phyloP scores from a whole-genome alignment of 2,888 invertebrate species.

The Allolobophora icterica region DNA sequence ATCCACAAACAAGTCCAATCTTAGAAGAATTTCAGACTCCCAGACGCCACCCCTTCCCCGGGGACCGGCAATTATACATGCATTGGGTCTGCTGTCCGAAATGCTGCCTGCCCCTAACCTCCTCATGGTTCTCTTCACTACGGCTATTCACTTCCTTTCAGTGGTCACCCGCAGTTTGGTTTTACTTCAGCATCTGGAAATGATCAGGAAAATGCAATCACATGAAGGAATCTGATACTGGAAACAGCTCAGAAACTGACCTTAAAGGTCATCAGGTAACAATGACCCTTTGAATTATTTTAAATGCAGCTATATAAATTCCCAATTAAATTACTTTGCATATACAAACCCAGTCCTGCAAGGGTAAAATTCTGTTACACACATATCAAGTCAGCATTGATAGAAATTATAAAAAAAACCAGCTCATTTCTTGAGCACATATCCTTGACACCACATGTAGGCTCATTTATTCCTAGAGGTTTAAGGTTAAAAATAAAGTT shows the following conservation, averaged over 20 bases:
- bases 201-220: background rate
- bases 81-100: background rate
- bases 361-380: no score
- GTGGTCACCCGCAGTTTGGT: background rate
- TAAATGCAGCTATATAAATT: background rate
- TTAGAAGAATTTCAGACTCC: background rate
- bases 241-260: conserved; percentile 9
- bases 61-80: no score
- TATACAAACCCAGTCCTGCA: no score
- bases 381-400: no score
- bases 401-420: no score
- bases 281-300: background rate
- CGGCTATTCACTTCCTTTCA: background rate
- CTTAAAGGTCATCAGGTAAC: background rate
- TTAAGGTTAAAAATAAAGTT: no score
- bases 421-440: no score
- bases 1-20: background rate
- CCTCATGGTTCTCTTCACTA: background rate
- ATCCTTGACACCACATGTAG: no score
- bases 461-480: no score
- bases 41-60: no score
- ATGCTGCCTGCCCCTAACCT: background rate
- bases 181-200: background rate
- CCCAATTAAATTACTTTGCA: no score
- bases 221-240: background rate